phyloP scores from a whole-genome alignment of 2,113 vertebrate species.

The Brachypteracias leptosomus region DNA sequence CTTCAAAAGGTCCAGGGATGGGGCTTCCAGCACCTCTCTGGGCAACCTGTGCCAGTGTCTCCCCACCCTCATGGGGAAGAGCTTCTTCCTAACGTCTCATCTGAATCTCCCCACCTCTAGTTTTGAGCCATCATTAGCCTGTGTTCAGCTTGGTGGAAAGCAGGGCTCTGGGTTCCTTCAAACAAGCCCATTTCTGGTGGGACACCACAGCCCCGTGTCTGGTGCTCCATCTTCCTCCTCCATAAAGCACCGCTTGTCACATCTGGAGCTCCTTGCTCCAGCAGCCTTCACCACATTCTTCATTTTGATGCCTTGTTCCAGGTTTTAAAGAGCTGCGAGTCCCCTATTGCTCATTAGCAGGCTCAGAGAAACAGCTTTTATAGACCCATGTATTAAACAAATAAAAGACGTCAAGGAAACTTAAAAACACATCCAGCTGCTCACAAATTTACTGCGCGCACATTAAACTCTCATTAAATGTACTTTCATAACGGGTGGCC shows the following conservation, averaged over 20 bases:
- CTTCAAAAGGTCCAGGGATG: no score
- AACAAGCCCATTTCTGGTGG: neutral
- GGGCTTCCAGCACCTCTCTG: no score
- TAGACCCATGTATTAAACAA: conserved; percentile 52
- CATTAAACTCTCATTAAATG: conserved; percentile 34
- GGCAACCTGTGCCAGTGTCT: no score
- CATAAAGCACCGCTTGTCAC: neutral
- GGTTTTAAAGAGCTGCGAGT: conserved; percentile 27
- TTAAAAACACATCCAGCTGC: conserved; percentile 50
- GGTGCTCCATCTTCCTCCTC: neutral
- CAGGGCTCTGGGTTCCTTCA: neutral
- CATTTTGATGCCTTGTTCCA: conserved; percentile 32
- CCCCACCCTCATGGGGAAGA: no score
- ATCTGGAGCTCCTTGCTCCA: conserved; percentile 19
- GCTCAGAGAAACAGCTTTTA: conserved; percentile 29
- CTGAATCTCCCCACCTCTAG: no score
- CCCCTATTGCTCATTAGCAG: conserved; percentile 42
- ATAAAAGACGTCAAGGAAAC: conserved; percentile 52
- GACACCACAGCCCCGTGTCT: neutral
- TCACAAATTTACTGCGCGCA: conserved; percentile 38
- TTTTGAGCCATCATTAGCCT: no score
- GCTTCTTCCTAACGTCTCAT: no score
- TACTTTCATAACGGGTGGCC: conserved; percentile 29
- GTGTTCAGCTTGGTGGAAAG: accelerated
- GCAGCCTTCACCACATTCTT: conserved; percentile 7